phyloP scores from a whole-genome alignment of 2,888 invertebrate genomes.

The Drosophila pseudotakahashii region DNA sequence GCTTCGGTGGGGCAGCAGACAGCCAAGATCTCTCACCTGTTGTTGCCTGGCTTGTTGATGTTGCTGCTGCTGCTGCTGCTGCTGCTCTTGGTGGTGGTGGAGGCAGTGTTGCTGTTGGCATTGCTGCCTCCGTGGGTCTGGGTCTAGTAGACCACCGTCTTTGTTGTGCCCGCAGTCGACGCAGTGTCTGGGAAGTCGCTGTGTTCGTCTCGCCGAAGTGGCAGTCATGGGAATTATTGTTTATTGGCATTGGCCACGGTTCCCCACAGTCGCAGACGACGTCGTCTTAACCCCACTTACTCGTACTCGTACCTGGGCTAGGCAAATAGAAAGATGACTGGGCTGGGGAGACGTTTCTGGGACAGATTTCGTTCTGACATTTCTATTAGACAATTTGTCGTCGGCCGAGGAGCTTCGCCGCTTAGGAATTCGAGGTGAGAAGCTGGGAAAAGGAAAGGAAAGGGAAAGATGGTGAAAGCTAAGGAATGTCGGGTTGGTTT shows the following conservation, averaged over 20 bases:
- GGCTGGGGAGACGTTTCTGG: slow-evolving; percentile 34
- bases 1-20: slow-evolving; percentile 72
- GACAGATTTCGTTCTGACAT: slow-evolving; percentile 49
- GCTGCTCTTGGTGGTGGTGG: slow-evolving; percentile 42
- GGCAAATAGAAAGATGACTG: slow-evolving; percentile 38
- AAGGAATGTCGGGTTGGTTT: slow-evolving; percentile 5
- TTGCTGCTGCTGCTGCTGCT: slow-evolving; percentile 48
- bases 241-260: slow-evolving; percentile 79
- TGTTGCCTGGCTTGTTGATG: slow-evolving; percentile 46
- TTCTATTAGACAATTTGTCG: slow-evolving; percentile 43
- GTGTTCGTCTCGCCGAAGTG: slow-evolving; percentile 73
- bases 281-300: slow-evolving; percentile 21
- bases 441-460: slow-evolving; percentile 3
- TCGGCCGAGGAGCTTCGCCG: slow-evolving; percentile 4
- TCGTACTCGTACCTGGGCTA: slow-evolving; percentile 14
- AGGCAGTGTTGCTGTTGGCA: slow-evolving; percentile 32
- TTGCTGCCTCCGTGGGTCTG: slow-evolving; percentile 59
- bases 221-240: slow-evolving; percentile 81
- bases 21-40: slow-evolving; percentile 69
- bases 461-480: slow-evolving; percentile 1
- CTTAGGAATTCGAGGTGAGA: slow-evolving; percentile 28
- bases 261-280: slow-evolving; percentile 51
- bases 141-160: slow-evolving; percentile 71
- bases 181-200: slow-evolving; percentile 79
- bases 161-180: slow-evolving; percentile 43